Evolutionary conservation across 2,113 vertebrate genomes (phyloP).

Genomic region (Alces alces): DNA sequence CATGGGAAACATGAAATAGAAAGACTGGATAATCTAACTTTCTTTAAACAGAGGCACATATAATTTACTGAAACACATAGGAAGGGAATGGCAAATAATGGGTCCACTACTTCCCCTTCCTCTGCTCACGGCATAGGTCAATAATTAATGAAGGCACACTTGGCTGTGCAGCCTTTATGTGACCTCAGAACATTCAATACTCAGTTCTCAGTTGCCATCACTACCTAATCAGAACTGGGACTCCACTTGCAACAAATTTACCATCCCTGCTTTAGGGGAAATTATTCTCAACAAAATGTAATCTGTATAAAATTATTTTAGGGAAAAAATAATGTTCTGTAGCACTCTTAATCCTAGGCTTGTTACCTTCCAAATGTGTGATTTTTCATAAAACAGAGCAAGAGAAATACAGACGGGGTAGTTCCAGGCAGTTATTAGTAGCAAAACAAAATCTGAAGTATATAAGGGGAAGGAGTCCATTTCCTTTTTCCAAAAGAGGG

Average conservation of each 20-base stretch:
- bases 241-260: not conserved
- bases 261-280: not conserved
- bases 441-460: not conserved
- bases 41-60: not conserved
- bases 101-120: not conserved
- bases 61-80: not conserved
- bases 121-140: not conserved
- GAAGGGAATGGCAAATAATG: not conserved
- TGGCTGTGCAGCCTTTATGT: not conserved
- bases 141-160: not conserved
- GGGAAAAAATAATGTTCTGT: not conserved
- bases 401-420: not conserved
- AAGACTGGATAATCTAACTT: conserved; percentile 35
- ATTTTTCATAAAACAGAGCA: not conserved
- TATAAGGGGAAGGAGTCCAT: not conserved
- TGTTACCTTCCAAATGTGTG: not conserved
- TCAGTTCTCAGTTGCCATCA: not conserved
- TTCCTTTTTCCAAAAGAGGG: not conserved
- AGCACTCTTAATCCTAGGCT: conserved; percentile 1
- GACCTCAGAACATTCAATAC: not conserved
- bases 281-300: conserved; percentile 19
- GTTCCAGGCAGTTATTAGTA: not conserved
- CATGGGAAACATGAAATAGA: conserved; percentile 8
- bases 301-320: not conserved
- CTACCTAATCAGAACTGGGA: not conserved